Conservation (phyloP, 2,888 invertebrate species). For the Geotrupes spiniger region DNA sequence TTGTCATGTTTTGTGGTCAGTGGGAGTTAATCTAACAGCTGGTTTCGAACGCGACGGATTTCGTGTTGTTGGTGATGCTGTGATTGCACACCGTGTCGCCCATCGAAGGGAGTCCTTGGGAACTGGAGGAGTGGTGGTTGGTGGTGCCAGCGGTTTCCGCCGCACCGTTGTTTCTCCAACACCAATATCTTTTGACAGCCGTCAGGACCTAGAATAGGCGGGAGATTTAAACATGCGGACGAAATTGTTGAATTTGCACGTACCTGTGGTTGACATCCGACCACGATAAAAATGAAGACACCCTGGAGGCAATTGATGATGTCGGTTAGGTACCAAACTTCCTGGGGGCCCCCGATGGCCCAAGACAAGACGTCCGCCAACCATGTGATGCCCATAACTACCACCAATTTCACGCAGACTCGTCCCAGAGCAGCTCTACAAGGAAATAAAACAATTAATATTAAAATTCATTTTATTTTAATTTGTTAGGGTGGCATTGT, state of each 20-base stretch:
- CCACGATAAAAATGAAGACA: slow-evolving; percentile 83
- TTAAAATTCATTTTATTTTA: too few species aligned
- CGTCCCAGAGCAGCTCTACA: slow-evolving; percentile 75
- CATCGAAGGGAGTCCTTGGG: slow-evolving; percentile 79
- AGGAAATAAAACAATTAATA: slow-evolving; percentile 28
- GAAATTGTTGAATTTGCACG: too few species aligned
- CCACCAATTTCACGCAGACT: slow-evolving; percentile 82
- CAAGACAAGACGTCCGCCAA: slow-evolving; percentile 80
- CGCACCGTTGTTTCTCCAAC: slow-evolving; percentile 44
- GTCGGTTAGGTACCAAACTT: slow-evolving; percentile 81
- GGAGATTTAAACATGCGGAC: too few species aligned
- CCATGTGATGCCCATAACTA: slow-evolving; percentile 79
- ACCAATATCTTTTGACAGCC: slow-evolving; percentile 65
- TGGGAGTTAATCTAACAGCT: slow-evolving; percentile 47
- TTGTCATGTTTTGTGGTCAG: too few species aligned
- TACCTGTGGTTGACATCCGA: slow-evolving; percentile 85
- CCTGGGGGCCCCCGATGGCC: slow-evolving; percentile 77
- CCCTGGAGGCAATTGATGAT: slow-evolving; percentile 84
- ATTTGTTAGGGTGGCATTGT: too few species aligned
- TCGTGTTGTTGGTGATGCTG: slow-evolving; percentile 64
- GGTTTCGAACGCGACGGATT: slow-evolving; percentile 53
- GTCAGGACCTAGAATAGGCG: slow-evolving; percentile 59
- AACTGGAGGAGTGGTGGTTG: slow-evolving; percentile 69
- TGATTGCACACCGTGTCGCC: slow-evolving; percentile 73
- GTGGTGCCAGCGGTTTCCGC: slow-evolving; percentile 60